Percentiles rank a stretch among this genome's conserved stretches.
Evolutionary conservation across 2,797 vertebrate genomes (phyloP).

Genomic region (Nyctibius grandis): DNA sequence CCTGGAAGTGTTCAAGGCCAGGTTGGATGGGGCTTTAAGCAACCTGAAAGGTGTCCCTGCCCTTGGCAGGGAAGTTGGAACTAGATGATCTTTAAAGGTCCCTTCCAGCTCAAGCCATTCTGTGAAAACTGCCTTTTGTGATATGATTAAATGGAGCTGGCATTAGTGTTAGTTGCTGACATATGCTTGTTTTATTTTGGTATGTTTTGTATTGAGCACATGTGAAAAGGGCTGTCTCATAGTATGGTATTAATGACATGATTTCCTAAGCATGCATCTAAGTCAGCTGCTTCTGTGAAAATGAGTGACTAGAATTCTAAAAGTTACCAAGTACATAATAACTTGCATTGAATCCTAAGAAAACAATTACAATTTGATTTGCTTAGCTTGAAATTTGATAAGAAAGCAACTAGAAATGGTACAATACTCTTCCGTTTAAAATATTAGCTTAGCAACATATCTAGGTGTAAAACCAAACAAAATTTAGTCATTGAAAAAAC

Average conservation of each 20-base stretch:
- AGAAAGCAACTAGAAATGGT: background rate
- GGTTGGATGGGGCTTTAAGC: rapidly evolving
- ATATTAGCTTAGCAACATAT: conserved; percentile 28
- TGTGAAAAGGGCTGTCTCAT: background rate
- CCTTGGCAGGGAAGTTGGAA: rapidly evolving
- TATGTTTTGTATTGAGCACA: background rate
- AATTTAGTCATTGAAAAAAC: conserved; percentile 37
- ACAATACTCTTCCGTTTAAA: background rate
- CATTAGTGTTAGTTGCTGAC: background rate
- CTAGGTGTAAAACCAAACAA: conserved; percentile 43
- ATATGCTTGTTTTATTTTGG: background rate
- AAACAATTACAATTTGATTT: conserved; percentile 45
- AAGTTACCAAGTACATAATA: conserved; percentile 17
- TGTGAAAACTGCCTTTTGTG: background rate
- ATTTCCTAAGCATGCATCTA: background rate
- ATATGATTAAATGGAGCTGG: background rate
- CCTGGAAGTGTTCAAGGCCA: background rate
- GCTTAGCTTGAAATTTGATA: conserved; percentile 14
- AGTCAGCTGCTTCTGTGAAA: conserved; percentile 18
- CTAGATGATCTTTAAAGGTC: rapidly evolving
- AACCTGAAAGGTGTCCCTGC: background rate
- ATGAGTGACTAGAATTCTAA: background rate
- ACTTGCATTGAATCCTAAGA: background rate
- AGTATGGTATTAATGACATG: background rate
- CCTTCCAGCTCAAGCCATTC: background rate